Base-by-base conservation (phyloP, 2,888 invertebrate genomes). In the Zele albiditarsus region DNA sequence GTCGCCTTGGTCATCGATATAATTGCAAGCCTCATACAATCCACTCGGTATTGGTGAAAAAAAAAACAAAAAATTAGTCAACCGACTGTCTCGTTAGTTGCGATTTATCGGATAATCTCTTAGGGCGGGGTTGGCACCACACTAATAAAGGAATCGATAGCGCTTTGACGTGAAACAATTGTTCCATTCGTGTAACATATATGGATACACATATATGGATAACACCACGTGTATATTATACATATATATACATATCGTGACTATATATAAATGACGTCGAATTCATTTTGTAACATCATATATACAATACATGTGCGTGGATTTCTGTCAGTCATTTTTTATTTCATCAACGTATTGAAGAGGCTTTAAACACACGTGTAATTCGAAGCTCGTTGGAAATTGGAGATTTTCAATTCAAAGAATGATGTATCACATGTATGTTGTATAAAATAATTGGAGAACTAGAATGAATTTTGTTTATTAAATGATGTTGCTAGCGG, bases 41-140 rank as follows among this genome's bases (percentile, higher is more conserved):
- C 6, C 53, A 53, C 23, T 8, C 23, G 53, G n/a, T n/a, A 28
- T 42, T 58, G 42, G 58, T 20, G 8, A 53, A 53, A 53, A 53
- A 20, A n/a, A 53, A 53, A 53, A 23, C 0, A 46, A 65, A 72
- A 53, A 72, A 72, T 66, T 66, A 66, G 57, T 66, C 66, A 72
- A 72, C 49, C 38, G 31, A 33, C 63, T 33, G 33, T 63, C 20
- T 23, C 33, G 63, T 63, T 63, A 63, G 20, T 33, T 49, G 16
- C 67, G 49, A 46, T 67, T 65, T 46, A 67, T 67, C 28, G 49
- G 49, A 67, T 67, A 67, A 63, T 33, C 63, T 63, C 20, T n/a
- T 3, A 20, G 3, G 63, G 16, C 20, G 31, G n/a, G 12, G 20
- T 31, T 60, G 33, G 6, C 20, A 53, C 20, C 8, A 8, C 20